These are phyloP conservation scores for Zophobas morio DNA, from an alignment of 1,140 invertebrate species.

Conservation along the genomic window DNA sequence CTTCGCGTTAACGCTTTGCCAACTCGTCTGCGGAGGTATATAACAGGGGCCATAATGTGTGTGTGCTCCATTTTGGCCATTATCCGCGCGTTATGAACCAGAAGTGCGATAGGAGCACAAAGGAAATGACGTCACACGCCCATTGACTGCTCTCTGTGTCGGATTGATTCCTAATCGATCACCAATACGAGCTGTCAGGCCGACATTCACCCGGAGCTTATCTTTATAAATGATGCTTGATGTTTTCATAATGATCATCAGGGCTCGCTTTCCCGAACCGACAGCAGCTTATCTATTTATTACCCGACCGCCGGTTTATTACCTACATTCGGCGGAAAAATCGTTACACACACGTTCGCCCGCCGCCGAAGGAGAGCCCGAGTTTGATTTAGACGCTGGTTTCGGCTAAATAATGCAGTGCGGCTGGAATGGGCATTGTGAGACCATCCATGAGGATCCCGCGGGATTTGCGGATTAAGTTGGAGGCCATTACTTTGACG, in stretches of 20 bases:
- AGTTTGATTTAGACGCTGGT: conserved; percentile 60
- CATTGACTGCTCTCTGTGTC: conserved; percentile 65
- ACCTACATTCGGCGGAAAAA: conserved; percentile 23
- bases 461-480: conserved; percentile 61
- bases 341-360: conserved; percentile 26
- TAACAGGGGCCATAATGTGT: conserved; percentile 48
- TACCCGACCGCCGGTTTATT: conserved; percentile 32
- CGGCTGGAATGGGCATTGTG: conserved; percentile 57
- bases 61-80: conserved; percentile 64
- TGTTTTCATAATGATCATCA: conserved; percentile 54
- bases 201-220: conserved; percentile 58
- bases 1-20: conserved; percentile 26
- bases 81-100: conserved; percentile 67
- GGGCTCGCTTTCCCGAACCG: conserved; percentile 26
- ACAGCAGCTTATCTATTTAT: conserved; percentile 41
- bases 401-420: conserved; percentile 62
- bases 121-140: conserved; percentile 67
- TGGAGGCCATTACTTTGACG: conserved; percentile 59
- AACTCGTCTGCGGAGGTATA: conserved; percentile 45
- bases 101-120: conserved; percentile 66
- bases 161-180: conserved; percentile 67
- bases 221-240: conserved; percentile 53
- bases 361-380: background rate
- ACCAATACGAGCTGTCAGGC: conserved; percentile 64
- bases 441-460: conserved; percentile 57